Percentiles rank a stretch among this genome's conserved stretches.
Conservation (phyloP, 2,113 vertebrate genomes). For the Psilopogon haemacephalus region DNA sequence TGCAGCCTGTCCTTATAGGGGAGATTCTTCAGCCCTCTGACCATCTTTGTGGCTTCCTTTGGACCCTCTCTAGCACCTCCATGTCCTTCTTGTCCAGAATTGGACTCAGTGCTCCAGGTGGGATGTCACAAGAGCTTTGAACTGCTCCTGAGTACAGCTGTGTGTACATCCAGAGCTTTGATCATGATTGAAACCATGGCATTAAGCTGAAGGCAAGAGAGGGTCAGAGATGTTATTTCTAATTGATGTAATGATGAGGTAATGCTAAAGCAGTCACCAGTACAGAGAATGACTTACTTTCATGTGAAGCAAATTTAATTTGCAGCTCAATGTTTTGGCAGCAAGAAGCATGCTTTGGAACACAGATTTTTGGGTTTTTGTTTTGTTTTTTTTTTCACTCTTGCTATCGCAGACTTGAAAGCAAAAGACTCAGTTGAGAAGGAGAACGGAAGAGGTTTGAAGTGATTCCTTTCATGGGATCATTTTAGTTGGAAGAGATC, state of each 20-base stretch:
- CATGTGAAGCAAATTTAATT: neutral
- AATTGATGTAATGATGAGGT: neutral
- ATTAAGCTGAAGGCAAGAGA: neutral
- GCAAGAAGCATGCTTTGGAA: neutral
- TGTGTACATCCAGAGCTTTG: neutral
- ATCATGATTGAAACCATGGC: neutral
- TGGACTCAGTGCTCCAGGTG: no score
- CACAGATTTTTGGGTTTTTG: accelerated
- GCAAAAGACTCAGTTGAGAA: neutral
- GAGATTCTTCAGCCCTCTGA: no score
- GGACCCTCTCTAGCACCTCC: no score
- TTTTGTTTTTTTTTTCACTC: neutral
- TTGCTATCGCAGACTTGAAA: neutral
- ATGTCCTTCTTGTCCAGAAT: no score
- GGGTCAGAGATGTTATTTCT: slow-evolving; percentile 1
- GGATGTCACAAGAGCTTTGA: no score
- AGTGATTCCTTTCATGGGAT: neutral
- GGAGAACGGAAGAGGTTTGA: neutral
- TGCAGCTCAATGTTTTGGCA: neutral
- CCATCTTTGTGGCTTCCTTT: no score
- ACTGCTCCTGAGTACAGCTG: neutral
- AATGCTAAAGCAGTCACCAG: neutral
- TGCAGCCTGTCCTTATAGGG: no score
- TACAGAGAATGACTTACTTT: neutral
- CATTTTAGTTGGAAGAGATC: neutral